phyloP scores from a whole-genome alignment of 2,888 invertebrate genomes.

The Corbicula japonica region DNA sequence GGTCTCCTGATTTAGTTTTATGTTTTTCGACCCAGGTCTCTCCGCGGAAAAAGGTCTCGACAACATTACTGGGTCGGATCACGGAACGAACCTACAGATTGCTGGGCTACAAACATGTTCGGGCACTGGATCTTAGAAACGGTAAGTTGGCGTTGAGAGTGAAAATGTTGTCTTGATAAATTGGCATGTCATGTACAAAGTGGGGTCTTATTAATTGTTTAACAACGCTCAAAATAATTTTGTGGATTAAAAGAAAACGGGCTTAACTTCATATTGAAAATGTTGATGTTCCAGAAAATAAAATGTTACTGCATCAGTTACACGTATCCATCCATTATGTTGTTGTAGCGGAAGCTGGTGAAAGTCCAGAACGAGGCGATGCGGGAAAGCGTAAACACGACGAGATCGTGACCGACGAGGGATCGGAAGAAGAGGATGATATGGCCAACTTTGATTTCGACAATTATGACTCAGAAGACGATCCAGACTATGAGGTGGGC shows the following conservation, averaged over 20 bases:
- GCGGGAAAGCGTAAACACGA: slow-evolving; percentile 70
- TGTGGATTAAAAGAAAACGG: not conserved
- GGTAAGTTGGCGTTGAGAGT: slow-evolving; percentile 2
- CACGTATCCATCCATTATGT: not conserved
- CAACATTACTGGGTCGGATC: slow-evolving; percentile 38
- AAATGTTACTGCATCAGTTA: not conserved
- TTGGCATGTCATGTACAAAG: not conserved
- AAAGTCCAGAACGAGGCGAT: slow-evolving; percentile 46
- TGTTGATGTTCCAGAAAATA: not conserved
- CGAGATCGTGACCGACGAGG: slow-evolving; percentile 65
- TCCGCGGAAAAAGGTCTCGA: slow-evolving; percentile 49
- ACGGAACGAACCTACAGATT: slow-evolving; percentile 23
- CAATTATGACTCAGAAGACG: slow-evolving; percentile 70
- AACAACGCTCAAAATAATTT: not conserved
- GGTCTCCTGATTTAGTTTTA: no score
- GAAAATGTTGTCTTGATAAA: not conserved
- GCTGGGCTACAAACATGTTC: slow-evolving; percentile 30
- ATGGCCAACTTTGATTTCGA: slow-evolving; percentile 66
- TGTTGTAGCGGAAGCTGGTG: slow-evolving; percentile 19
- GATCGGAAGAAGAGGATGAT: slow-evolving; percentile 56
- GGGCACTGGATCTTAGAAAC: not conserved
- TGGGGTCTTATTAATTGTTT: not conserved
- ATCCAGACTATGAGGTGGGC: slow-evolving; percentile 73
- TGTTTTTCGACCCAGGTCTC: no score
- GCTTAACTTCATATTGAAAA: not conserved